Percentiles rank a stretch among this genome's conserved stretches.
phyloP scores from a whole-genome alignment of 2,888 invertebrate species.

The Icerya purchasi region DNA sequence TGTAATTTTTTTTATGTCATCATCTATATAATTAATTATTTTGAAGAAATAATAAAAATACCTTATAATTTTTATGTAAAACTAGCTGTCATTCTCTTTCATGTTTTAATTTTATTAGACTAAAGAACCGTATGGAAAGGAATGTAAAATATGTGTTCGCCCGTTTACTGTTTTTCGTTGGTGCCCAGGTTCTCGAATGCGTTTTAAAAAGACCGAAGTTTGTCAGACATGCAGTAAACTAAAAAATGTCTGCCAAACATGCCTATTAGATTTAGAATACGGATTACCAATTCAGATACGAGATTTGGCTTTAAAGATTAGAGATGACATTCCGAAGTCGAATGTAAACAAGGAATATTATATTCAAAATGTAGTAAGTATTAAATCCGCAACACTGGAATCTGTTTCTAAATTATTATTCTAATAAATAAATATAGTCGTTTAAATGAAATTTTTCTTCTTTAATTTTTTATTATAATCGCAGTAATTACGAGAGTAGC shows the following conservation, averaged over 20 bases:
- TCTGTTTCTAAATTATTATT: background rate
- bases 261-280: slow-evolving; percentile 79
- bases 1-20: too few relatives aligned
- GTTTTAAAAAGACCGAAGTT: slow-evolving; percentile 90
- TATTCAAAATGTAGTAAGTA: slow-evolving; percentile 58
- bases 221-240: slow-evolving; percentile 87
- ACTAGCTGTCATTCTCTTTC: background rate
- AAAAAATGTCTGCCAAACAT: slow-evolving; percentile 92
- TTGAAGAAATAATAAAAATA: slow-evolving; percentile 1
- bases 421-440: background rate
- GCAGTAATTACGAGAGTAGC: too few relatives aligned
- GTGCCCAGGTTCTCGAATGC: slow-evolving; percentile 88
- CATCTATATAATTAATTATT: too few relatives aligned
- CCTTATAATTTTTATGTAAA: background rate
- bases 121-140: slow-evolving; percentile 84
- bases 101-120: slow-evolving; percentile 36
- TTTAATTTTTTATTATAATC: too few relatives aligned
- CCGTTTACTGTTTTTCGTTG: slow-evolving; percentile 92
- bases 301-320: slow-evolving; percentile 72
- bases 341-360: slow-evolving; percentile 91
- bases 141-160: slow-evolving; percentile 83
- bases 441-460: too few relatives aligned
- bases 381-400: background rate
- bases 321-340: slow-evolving; percentile 75
- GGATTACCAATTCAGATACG: slow-evolving; percentile 48